Base-by-base conservation (phyloP, 2,113 vertebrate species). In the Pseudopodoces humilis region DNA sequence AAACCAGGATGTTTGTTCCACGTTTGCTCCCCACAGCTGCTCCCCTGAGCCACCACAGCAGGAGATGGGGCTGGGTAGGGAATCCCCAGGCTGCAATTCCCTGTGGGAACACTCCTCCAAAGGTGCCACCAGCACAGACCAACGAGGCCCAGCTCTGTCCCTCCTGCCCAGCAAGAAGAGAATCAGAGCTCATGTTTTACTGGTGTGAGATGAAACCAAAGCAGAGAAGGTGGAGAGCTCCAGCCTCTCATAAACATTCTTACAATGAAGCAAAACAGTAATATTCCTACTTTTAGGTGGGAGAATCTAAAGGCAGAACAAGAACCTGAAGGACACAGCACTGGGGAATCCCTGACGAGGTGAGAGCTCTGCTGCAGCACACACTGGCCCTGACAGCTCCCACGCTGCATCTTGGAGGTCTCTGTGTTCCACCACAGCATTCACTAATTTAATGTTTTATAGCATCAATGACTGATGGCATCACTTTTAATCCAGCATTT, bases 61-160 rank as follows among this genome's bases (percentile, higher is more conserved):
- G 35, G n/a, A n/a, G 39, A 33, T 13, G 2, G 3, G 17, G 9
- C n/a, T 19, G 2, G 0, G 6, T 1, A 12, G 47, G 35, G 47
- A 20, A 46, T 10, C 17, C 35, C 44, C 11, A 15, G 68, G 13
- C 19, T 23, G 37, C 22, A 39, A 11, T 23, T 27, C 74, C 64
- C 47, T 20, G 17, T 0, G 4, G 16, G 22, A 84, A 67, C 27
- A 10, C 14, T 14, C 5, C 0, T 30, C 44, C 25, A 27, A 56
- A 76, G n/a, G 77, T 12, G 53, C 56, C 82, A 72, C 4, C 43
- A 52, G 60, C 41, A 77, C 53, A 65, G 37, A 11, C 15, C 47
- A 49, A 49, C 0, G 1, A 55, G 23, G 46, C 33, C 25, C 13
- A 71, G 72, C 50, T 74, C 60, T 58, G 55, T 2, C 27, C 31